Evolutionary conservation across 2,113 vertebrate species (phyloP).

Genomic region (Otus sunia): DNA sequence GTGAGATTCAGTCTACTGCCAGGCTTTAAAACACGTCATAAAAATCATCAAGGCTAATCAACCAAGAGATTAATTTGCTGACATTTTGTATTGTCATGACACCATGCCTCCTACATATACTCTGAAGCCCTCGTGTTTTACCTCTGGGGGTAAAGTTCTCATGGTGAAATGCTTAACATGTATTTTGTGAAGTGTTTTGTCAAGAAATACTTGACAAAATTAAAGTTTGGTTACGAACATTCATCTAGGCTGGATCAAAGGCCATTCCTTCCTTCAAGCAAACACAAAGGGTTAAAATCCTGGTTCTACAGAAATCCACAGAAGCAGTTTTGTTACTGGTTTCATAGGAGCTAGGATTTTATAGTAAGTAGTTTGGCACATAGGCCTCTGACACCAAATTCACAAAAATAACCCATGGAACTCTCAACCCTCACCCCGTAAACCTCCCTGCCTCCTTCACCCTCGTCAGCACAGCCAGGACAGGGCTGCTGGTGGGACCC

Average conservation of each 20-base stretch:
- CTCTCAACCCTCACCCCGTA: not conserved
- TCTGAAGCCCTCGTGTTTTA: not conserved
- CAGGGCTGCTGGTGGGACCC: not conserved
- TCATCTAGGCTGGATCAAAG: not conserved
- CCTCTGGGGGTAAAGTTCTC: not conserved
- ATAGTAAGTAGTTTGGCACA: not conserved
- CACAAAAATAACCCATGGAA: not conserved
- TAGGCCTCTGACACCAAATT: not conserved
- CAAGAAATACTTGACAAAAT: not conserved
- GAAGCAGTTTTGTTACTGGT: not conserved
- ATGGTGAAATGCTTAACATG: not conserved
- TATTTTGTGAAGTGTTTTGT: not conserved
- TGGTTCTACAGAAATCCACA: not conserved
- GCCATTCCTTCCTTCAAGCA: not conserved
- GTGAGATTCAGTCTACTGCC: not conserved
- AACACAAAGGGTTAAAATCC: not conserved
- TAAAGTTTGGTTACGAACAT: not conserved
- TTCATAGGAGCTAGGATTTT: not conserved
- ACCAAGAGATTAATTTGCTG: not conserved
- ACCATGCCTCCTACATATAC: not conserved
- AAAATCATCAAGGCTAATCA: not conserved
- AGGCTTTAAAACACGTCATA: not conserved
- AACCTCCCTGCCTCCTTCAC: not conserved
- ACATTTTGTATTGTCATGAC: not conserved
- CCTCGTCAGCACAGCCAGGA: not conserved